Evolutionary conservation across 2,113 vertebrate species (phyloP), one percentile per base, ranked within the genome.

Genomic region (Xenopus borealis): DNA sequence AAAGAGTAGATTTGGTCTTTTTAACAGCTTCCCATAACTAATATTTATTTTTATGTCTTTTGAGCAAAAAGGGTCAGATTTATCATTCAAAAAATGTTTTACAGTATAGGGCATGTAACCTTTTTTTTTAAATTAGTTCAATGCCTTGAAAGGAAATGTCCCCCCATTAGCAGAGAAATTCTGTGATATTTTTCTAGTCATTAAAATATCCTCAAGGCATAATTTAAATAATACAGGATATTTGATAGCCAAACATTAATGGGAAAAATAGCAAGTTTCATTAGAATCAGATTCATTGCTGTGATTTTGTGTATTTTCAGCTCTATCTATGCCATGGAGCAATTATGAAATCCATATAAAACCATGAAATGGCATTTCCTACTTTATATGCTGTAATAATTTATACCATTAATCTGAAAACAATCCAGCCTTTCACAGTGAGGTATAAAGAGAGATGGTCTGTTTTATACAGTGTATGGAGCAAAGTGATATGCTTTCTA

Each of bases 371-470:
- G 80, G 72, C 58, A 55, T 30, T 17, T 27, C 53, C 33, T 67
- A 47, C 57, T 58, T 80, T 72, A 72, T 72, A 62, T 63, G 23
- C 11, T 2, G 27, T 53, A 68, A 72, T 83, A 81, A 78, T 81
- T 79, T 75, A 64, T n/a, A 68, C 58, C 76, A 75, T 79, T 82
- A 79, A 74, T 79, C 79, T 76, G 71, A 66, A 83, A 81, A 78
- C 78, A 81, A 74, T 68, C 50, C 73, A 62, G 50, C 61, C 69
- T 69, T 45, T 71, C 72, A 67, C 0, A 0, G 76, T 44, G 16
- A 65, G 66, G 50, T 16, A 66, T 27, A 45, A 67, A 75, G 80
- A 71, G 63, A 76, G n/a, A 68, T 71, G 69, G 58, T 27, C 62
- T 75, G 7, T 62, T 71, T 47, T 53, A 19, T 2, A 9, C 0